Conservation (phyloP, 2,888 invertebrate species). For the Actias luna region DNA sequence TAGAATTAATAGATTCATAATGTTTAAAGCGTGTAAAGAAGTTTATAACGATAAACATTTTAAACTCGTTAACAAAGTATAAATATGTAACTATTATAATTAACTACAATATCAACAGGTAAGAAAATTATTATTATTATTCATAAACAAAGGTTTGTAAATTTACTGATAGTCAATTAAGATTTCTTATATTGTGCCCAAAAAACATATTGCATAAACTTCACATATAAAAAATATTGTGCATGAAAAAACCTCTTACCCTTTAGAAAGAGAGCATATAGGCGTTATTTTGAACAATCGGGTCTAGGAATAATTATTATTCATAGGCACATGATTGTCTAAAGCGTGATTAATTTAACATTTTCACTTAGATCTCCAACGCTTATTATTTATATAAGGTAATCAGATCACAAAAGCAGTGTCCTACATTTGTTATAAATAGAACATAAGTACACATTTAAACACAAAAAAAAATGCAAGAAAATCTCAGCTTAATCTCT, state of each 20-base stretch:
- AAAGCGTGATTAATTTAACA: neutral
- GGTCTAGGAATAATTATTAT: neutral
- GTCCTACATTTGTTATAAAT: constrained; percentile 28
- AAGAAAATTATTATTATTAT: neutral
- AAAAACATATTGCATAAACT: neutral
- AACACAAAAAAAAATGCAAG: constrained; percentile 13
- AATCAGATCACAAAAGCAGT: constrained; percentile 30
- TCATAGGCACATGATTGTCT: neutral
- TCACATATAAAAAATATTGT: neutral
- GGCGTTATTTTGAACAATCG: neutral
- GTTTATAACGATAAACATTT: constrained; percentile 12
- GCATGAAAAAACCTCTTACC: neutral
- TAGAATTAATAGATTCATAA: neutral
- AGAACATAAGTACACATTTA: constrained; percentile 43
- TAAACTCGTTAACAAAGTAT: constrained; percentile 30
- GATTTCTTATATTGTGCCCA: neutral
- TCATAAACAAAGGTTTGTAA: neutral
- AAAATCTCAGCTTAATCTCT: constrained; percentile 48
- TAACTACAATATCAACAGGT: constrained; percentile 17
- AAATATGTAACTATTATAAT: constrained; percentile 22
- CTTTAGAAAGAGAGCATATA: neutral
- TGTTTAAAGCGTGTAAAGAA: neutral
- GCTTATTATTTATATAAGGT: constrained; percentile 28
- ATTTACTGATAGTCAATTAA: neutral
- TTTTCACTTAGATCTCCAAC: constrained; percentile 32